These are phyloP conservation scores for Eumeta japonica DNA, from an alignment of 1,140 invertebrate genomes.

Conservation along the genomic window DNA sequence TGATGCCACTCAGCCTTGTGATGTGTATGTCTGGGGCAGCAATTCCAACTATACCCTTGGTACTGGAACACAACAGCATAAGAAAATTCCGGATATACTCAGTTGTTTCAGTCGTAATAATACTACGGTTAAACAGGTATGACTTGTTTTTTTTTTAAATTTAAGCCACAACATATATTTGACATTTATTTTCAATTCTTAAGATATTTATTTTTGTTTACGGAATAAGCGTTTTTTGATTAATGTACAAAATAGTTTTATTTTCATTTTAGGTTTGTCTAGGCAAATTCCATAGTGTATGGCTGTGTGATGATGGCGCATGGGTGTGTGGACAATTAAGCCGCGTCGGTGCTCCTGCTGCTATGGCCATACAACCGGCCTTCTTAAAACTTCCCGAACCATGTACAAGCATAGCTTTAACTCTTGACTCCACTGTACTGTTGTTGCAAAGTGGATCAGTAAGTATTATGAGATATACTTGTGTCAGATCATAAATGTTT, in stretches of 20 bases:
- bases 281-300: conserved; percentile 72
- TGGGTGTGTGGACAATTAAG: conserved; percentile 76
- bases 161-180: too few relatives aligned
- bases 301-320: conserved; percentile 59
- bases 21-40: conserved; percentile 71
- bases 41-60: conserved; percentile 75
- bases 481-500: background rate
- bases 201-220: conserved; percentile 5
- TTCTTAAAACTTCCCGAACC: conserved; percentile 30
- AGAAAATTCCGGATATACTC: conserved; percentile 38
- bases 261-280: conserved; percentile 54
- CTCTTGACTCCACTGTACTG: conserved; percentile 67
- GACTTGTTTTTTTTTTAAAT: too few relatives aligned
- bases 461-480: conserved; percentile 11
- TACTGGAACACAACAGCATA: conserved; percentile 43
- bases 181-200: conserved; percentile 5
- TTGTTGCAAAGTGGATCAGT: conserved; percentile 59
- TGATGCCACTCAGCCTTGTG: conserved; percentile 28
- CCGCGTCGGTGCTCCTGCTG: conserved; percentile 63
- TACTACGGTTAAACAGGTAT: conserved; percentile 44
- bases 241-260: background rate
- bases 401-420: conserved; percentile 47
- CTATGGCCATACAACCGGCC: conserved; percentile 60
- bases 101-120: conserved; percentile 42
- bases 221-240: background rate